Percentiles rank a stretch among this genome's conserved stretches.
phyloP scores from a whole-genome alignment of 2,797 vertebrate genomes.

The Oreonectes daqikongensis region DNA sequence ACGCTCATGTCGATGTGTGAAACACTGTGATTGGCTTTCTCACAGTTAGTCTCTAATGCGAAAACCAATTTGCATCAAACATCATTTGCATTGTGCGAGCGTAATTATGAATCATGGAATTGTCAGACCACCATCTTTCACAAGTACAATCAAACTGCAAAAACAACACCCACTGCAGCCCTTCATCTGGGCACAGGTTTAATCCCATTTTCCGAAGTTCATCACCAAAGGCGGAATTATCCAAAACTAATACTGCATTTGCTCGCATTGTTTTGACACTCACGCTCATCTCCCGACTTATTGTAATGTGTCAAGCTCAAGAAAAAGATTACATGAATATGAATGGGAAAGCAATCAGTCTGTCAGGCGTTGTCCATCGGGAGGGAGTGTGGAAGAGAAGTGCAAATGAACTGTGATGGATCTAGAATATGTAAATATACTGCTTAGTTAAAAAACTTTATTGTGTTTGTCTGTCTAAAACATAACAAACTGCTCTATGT shows the following conservation, averaged over 20 bases:
- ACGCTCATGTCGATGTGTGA: slow-evolving; percentile 44
- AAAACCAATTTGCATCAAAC: slow-evolving; percentile 49
- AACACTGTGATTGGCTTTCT: slow-evolving; percentile 43
- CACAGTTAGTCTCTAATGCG: slow-evolving; percentile 35
- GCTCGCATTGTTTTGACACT: slow-evolving; percentile 25
- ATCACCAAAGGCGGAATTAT: slow-evolving; percentile 27
- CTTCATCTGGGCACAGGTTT: slow-evolving; percentile 14
- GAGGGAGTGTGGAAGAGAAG: slow-evolving; percentile 49
- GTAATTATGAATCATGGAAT: slow-evolving; percentile 42
- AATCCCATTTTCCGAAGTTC: slow-evolving; percentile 20
- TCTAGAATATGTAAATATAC: slow-evolving; percentile 45
- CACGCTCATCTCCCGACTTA: slow-evolving; percentile 43
- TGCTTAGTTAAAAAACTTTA: slow-evolving; percentile 34
- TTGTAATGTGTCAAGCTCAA: slow-evolving; percentile 43
- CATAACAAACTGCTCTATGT: slow-evolving; percentile 30
- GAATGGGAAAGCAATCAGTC: slow-evolving; percentile 54
- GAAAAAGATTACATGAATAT: slow-evolving; percentile 58
- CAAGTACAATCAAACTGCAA: slow-evolving; percentile 34
- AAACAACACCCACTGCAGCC: slow-evolving; percentile 17
- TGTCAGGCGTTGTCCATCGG: slow-evolving; percentile 51
- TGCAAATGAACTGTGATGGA: slow-evolving; percentile 55
- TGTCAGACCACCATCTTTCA: slow-evolving; percentile 36
- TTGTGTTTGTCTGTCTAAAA: slow-evolving; percentile 42
- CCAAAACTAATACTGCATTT: slow-evolving; percentile 33
- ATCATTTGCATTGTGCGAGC: slow-evolving; percentile 45